Evolutionary conservation across 2,888 invertebrate genomes (phyloP).

Genomic region (Zelleria hepariella): DNA sequence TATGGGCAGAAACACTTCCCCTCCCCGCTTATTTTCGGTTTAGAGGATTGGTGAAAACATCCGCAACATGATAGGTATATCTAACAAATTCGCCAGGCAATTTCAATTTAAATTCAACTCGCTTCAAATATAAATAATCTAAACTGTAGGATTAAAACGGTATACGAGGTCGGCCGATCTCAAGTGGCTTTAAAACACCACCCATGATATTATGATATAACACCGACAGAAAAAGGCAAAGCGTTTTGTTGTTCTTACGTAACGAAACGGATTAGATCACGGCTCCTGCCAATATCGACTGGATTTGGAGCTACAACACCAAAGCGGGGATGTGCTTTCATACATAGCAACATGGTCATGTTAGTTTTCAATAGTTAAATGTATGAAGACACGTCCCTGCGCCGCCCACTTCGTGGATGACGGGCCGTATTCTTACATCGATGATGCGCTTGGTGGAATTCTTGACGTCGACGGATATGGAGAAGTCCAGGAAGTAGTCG

Average conservation of each 20-base stretch:
- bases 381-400: no score
- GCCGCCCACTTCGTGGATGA: no score
- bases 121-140: neutral
- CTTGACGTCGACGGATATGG: conserved; percentile 89
- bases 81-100: neutral
- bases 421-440: conserved; percentile 75
- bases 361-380: no score
- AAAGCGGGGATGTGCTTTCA: no score
- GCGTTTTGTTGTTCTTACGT: neutral
- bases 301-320: no score
- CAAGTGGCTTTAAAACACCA: neutral
- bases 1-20: no score
- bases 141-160: no score
- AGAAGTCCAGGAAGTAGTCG: conserved; percentile 92
- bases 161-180: neutral
- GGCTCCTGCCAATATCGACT: neutral
- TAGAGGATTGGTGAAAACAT: no score
- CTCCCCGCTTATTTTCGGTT: no score
- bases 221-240: neutral
- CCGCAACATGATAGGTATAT: no score
- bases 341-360: no score
- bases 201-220: neutral
- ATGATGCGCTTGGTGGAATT: conserved; percentile 88
- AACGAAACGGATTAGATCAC: conserved; percentile 3
- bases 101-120: neutral